Evolutionary conservation across 2,113 vertebrate genomes (phyloP), one percentile per base, ranked within the genome.

Genomic region (Lamprotornis superbus): DNA sequence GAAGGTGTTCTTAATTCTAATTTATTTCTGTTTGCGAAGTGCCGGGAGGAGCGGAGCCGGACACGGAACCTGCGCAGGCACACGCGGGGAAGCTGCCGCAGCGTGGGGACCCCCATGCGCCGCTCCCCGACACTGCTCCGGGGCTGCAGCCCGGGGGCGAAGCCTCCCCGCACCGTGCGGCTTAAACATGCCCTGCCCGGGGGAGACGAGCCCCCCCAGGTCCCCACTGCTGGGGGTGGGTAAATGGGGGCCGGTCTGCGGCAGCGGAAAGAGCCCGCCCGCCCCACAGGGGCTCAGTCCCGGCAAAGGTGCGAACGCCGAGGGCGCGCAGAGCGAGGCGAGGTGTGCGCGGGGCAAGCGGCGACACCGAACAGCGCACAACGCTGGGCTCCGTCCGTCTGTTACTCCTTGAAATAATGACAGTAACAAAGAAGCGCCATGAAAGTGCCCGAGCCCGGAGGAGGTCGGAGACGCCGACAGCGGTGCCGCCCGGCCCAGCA

Each of bases 1-100:
- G 83, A 92, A 94, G 87, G 79, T 78, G 94, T 53, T 86, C 83
- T 83, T 94, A 95, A 93, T 92, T 70, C 85, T 70, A 60, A 88
- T 90, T 84, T 73, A 86, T 89, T 93, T 93, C 44, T 91, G 61
- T 30, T 85, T 65, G 68, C 13, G 25, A 50, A 27, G 56, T 44
- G n/a, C 28, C 85, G 16, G 53, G 79, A 71, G 39, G 30, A 80
- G 28, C 67, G 59, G 79, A n/a, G 76, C 44, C 69, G 64, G 46
- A 55, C 76, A 28, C 67, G 35, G 31, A 78, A 81, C 65, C 64
- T 17, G 88, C 44, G 47, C 65, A 46, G 11, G 14, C n/a, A 55
- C 35, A 14, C 27, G 37, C 39, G 44, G 44, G 56, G 82, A 65
- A 53, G 56, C n/a, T 31, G 40, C 55, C 7, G 21, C 87, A 35